Conservation (phyloP, 1,140 invertebrate species). For the Aplysia californica region DNA sequence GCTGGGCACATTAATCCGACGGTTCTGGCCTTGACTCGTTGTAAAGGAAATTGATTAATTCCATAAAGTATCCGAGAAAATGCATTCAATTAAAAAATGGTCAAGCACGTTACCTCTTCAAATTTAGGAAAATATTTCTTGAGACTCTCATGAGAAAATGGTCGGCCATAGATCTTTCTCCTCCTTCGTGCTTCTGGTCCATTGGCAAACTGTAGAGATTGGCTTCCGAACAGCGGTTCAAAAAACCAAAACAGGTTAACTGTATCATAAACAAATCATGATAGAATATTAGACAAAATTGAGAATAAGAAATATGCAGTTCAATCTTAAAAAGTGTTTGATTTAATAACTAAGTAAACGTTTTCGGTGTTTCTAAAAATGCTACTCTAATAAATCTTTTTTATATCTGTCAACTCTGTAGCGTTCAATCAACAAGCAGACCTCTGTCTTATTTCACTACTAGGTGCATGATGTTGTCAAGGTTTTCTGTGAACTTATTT, state of each 20-base stretch:
- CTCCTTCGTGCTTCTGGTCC: conserved; percentile 46
- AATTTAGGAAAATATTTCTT: conserved; percentile 23
- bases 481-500: too few species aligned
- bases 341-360: not conserved
- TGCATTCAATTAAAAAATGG: not conserved
- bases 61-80: not conserved
- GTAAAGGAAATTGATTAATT: not conserved
- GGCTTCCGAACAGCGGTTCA: conserved; percentile 44
- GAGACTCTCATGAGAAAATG: conserved; percentile 36
- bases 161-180: conserved; percentile 38
- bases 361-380: not conserved
- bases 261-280: conserved; percentile 25
- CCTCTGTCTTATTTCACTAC: too few species aligned
- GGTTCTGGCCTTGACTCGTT: not conserved
- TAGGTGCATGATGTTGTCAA: too few species aligned
- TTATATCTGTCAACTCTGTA: too few species aligned
- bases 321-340: not conserved
- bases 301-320: not conserved
- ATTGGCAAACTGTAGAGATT: conserved; percentile 53
- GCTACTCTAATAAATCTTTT: too few species aligned
- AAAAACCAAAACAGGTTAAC: conserved; percentile 44
- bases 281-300: not conserved
- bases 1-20: too few species aligned
- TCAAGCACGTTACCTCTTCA: conserved; percentile 33
- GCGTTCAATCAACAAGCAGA: too few species aligned